A percentile compares a stretch with the other conserved stretches of the same genome.
These are phyloP conservation scores for Frieseomelitta varia DNA, from an alignment of 1,140 invertebrate genomes.

Conservation along the genomic window DNA sequence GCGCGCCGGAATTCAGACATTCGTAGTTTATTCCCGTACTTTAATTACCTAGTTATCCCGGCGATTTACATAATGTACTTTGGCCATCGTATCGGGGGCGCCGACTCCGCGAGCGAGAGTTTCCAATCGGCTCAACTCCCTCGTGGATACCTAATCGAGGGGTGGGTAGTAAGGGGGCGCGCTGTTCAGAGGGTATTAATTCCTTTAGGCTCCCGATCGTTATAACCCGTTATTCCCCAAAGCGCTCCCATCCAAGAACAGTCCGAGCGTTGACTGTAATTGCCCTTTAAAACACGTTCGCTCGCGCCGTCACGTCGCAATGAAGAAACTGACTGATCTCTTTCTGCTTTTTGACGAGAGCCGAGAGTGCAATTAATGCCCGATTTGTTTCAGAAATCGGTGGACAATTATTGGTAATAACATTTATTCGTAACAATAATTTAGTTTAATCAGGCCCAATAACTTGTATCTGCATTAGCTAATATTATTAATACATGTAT, in stretches of 20 bases:
- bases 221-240: conserved; percentile 65
- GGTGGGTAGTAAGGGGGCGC: not conserved
- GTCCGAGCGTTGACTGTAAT: not conserved
- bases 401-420: no score
- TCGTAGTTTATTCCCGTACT: conserved; percentile 70
- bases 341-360: not conserved
- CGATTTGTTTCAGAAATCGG: not conserved
- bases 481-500: no score
- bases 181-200: conserved; percentile 64
- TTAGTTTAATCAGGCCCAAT: no score
- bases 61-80: conserved; percentile 70
- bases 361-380: no score
- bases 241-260: conserved; percentile 16
- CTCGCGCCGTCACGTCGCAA: not conserved
- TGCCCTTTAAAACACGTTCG: conserved; percentile 5
- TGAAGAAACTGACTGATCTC: not conserved
- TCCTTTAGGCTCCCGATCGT: conserved; percentile 63
- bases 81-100: conserved; percentile 36
- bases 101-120: conserved; percentile 55
- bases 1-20: conserved; percentile 60
- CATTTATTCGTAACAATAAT: no score
- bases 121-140: conserved; percentile 65
- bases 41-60: conserved; percentile 70
- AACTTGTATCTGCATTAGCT: no score
- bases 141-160: conserved; percentile 59